Conservation (phyloP, 2,888 invertebrate species). For the Gymnoscelis rufifasciata region DNA sequence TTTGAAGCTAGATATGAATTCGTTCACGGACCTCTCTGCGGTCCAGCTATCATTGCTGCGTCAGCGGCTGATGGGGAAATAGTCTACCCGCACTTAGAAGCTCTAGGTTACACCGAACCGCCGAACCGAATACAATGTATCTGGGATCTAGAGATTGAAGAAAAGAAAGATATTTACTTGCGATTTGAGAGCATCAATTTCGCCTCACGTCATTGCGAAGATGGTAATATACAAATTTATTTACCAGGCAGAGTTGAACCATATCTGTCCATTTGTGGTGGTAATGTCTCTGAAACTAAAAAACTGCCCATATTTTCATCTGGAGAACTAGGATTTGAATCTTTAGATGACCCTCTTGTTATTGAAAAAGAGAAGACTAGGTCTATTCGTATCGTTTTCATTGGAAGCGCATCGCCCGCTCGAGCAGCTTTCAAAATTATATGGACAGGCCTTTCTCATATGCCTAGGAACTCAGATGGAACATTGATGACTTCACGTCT, state of each 20-base stretch:
- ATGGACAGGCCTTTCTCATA: slow-evolving; percentile 93
- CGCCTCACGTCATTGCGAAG: slow-evolving; percentile 90
- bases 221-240: slow-evolving; percentile 91
- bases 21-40: slow-evolving; percentile 92
- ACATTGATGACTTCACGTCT: slow-evolving; percentile 87
- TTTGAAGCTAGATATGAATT: slow-evolving; percentile 94
- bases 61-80: slow-evolving; percentile 88
- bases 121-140: slow-evolving; percentile 86
- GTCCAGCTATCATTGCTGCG: slow-evolving; percentile 88
- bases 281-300: slow-evolving; percentile 88
- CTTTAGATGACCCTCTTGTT: slow-evolving; percentile 74
- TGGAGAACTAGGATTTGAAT: slow-evolving; percentile 84
- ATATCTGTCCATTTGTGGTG: slow-evolving; percentile 89
- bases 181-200: slow-evolving; percentile 93
- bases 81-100: slow-evolving; percentile 91
- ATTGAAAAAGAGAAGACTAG: slow-evolving; percentile 81
- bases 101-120: slow-evolving; percentile 83
- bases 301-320: slow-evolving; percentile 89
- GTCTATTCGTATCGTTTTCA: slow-evolving; percentile 85
- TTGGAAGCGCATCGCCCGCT: slow-evolving; percentile 87
- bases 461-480: slow-evolving; percentile 90
- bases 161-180: slow-evolving; percentile 91
- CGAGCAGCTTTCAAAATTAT: slow-evolving; percentile 92
- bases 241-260: slow-evolving; percentile 85
- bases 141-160: slow-evolving; percentile 89